Evolutionary conservation across 2,888 invertebrate species (phyloP).

Genomic region (Synanthedon formicaeformis): DNA sequence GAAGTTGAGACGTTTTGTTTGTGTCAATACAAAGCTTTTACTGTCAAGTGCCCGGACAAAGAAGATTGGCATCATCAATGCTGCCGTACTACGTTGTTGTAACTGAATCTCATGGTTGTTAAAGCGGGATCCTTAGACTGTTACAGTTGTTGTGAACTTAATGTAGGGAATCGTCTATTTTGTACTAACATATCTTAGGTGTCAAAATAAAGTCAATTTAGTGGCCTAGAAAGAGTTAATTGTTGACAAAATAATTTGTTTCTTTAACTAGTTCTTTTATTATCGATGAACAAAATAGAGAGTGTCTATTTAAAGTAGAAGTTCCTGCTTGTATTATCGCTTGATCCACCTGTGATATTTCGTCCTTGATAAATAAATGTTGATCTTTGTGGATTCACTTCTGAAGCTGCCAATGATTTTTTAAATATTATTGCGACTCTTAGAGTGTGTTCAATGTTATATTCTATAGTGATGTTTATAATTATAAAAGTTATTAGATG

Average conservation of each 20-base stretch:
- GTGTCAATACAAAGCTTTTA: constrained; percentile 68
- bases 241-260: constrained; percentile 24
- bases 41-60: constrained; percentile 69
- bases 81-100: constrained; percentile 34
- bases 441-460: constrained; percentile 38
- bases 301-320: constrained; percentile 22
- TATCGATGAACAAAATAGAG: constrained; percentile 12
- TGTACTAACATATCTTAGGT: constrained; percentile 42
- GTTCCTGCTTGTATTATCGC: constrained; percentile 64
- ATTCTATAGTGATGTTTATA: constrained; percentile 19
- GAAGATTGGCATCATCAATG: constrained; percentile 44
- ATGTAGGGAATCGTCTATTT: constrained; percentile 15
- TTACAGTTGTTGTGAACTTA: constrained; percentile 34
- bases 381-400: constrained; percentile 34
- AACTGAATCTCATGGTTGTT: constrained; percentile 40
- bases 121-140: constrained; percentile 28
- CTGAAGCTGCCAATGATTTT: constrained; percentile 38
- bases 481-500: constrained; percentile 14
- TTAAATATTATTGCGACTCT: constrained; percentile 27
- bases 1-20: constrained; percentile 66
- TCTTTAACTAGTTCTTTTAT: constrained; percentile 2
- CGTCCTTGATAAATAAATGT: constrained; percentile 38
- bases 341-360: constrained; percentile 65
- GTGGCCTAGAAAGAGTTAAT: constrained; percentile 42
- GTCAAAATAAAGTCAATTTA: constrained; percentile 56